Evolutionary conservation across 2,888 invertebrate genomes (phyloP).

Genomic region (Galerucella calmariensis): DNA sequence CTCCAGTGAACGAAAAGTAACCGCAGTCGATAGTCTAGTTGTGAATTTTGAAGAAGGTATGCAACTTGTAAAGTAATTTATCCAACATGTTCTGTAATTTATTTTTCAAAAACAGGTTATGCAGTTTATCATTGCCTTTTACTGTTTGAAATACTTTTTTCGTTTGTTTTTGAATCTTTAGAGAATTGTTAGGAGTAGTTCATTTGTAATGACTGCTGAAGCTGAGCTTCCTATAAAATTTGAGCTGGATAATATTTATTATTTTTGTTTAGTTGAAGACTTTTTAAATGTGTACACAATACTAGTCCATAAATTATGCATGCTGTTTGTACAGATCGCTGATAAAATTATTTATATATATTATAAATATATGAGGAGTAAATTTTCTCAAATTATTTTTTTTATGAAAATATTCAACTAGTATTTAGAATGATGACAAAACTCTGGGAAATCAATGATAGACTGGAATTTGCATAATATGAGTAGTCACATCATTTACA

Average conservation of each 20-base stretch:
- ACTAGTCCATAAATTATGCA: conserved; percentile 36
- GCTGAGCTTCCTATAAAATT: conserved; percentile 26
- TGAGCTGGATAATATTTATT: conserved; percentile 24
- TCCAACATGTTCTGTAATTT: conserved; percentile 38
- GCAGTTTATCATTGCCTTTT: conserved; percentile 44
- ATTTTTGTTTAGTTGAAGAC: conserved; percentile 31
- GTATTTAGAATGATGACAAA: conserved; percentile 4
- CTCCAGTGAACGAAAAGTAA: conserved; percentile 57
- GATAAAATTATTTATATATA: conserved; percentile 10
- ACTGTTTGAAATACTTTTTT: conserved; percentile 38
- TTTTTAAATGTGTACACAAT: conserved; percentile 41
- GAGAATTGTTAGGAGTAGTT: conserved; percentile 31
- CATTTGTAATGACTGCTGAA: conserved; percentile 19
- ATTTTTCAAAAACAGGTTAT: conserved; percentile 36
- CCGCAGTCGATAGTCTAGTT: conserved; percentile 77
- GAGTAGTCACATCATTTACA: not conserved
- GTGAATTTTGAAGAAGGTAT: conserved; percentile 87
- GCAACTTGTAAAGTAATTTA: conserved; percentile 71
- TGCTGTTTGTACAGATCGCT: conserved; percentile 13
- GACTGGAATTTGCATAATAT: not conserved
- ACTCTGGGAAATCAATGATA: not conserved
- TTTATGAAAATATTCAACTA: not conserved
- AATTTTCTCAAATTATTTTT: not conserved
- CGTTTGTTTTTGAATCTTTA: conserved; percentile 36
- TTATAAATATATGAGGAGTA: not conserved